Base-by-base conservation (phyloP, 2,888 invertebrate genomes). In the Apodemia duryi region DNA sequence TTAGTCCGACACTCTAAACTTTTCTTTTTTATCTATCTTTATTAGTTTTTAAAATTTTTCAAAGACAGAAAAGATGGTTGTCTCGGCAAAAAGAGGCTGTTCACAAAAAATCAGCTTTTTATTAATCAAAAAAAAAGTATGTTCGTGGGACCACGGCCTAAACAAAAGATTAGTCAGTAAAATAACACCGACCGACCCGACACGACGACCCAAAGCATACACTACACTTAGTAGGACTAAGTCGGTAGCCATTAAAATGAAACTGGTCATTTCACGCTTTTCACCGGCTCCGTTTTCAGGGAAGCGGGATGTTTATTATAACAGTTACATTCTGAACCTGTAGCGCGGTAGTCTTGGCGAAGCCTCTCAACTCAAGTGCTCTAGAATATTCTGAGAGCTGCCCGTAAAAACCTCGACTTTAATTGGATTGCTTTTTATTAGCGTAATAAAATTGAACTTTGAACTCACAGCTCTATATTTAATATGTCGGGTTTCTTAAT, bases 391-490 rank as follows among this genome's bases (percentile, higher is more conserved):
- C 70, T 67, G 76, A 77, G 82, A 77, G 77, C 73, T 75, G 77
- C 78, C 78, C 77, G 83, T 85, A n/a, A 86, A 88, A 88, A 88
- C 81, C 79, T 79, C 78, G 72, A 78, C 80, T 85, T 86, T 90
- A 89, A 90, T 90, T 90, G 90, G 87, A 87, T 85, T 83, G 86
- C 83, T 81, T 87, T 90, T 90, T 90, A 88, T 88, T 88, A 87
- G 85, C 83, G 85, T 86, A 83, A 86, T 88, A 88, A 88, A 89
- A 88, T 88, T 83, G 85, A 84, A 86, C 86, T 86, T 83, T 57
- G 62, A 62, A 84, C 82, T 81, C 81, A 79, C 77, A 77, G 71
- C 70, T 43, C 43, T 3, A 69, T 69, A 68, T 68, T 70, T 72
- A 66, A 76, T 83, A 82, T 84, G 82, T 78, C 74, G 77, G 29